Evolutionary conservation across 1,140 invertebrate genomes (phyloP).

Genomic region (Spodoptera litura): DNA sequence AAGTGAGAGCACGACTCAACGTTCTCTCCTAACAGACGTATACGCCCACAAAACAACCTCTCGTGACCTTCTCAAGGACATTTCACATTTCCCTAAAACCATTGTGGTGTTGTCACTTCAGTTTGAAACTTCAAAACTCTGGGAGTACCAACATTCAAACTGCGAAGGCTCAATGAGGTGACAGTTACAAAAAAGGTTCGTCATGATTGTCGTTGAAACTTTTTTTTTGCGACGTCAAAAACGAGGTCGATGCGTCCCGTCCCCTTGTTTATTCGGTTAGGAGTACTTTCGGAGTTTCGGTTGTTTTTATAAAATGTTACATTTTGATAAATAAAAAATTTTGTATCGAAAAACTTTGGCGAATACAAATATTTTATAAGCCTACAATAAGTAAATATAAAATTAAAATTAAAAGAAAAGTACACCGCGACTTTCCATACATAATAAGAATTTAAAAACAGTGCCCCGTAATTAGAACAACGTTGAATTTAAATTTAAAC

Average conservation of each 20-base stretch:
- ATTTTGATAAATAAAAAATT: not conserved
- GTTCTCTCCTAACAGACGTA: not conserved
- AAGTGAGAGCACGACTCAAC: not conserved
- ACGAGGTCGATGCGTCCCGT: conserved; percentile 9
- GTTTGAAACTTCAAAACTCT: not conserved
- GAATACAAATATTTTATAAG: too few species aligned
- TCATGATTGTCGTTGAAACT: not conserved
- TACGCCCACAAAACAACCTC: not conserved
- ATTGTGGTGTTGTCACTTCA: conserved; percentile 3
- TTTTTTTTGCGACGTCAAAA: conserved; percentile 6
- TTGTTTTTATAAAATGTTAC: not conserved
- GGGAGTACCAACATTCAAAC: conserved; percentile 6
- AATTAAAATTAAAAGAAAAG: too few species aligned
- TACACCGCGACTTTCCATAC: too few species aligned
- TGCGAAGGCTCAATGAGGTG: conserved; percentile 19
- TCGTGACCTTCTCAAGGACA: conserved; percentile 1
- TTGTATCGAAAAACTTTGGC: too few species aligned
- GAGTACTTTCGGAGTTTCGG: not conserved
- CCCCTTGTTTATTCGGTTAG: conserved; percentile 26
- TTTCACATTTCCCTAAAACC: conserved; percentile 18
- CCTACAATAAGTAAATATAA: too few species aligned
- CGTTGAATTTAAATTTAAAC: not conserved
- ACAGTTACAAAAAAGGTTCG: conserved; percentile 19
- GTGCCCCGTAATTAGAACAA: not conserved
- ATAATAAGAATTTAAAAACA: too few species aligned